A percentile compares a stretch with the other conserved stretches of the same genome.
phyloP scores from a whole-genome alignment of 2,888 invertebrate species.

The Anticlea derivata region DNA sequence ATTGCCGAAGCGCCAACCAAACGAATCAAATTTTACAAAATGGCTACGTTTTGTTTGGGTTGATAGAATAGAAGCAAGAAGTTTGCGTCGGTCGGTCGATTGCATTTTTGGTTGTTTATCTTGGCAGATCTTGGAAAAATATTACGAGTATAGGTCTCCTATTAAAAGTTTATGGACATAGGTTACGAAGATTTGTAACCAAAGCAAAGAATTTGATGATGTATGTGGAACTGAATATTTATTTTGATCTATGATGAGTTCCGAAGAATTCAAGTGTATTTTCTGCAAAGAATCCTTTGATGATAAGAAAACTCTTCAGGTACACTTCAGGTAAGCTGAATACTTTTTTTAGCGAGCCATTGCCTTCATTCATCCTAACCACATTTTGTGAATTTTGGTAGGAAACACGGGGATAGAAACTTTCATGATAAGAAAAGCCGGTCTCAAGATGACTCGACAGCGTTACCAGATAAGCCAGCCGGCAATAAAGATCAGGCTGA shows the following conservation, averaged over 20 bases:
- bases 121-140: too few relatives aligned
- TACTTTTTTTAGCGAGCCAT: not conserved
- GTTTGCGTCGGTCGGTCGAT: too few relatives aligned
- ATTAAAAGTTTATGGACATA: too few relatives aligned
- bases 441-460: slow-evolving; percentile 46
- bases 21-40: slow-evolving; percentile 24
- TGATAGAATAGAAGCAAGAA: not conserved
- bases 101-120: too few relatives aligned
- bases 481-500: slow-evolving; percentile 53
- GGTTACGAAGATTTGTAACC: too few relatives aligned
- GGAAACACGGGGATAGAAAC: slow-evolving; percentile 86
- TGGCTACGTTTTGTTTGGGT: slow-evolving; percentile 38
- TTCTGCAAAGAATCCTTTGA: slow-evolving; percentile 83
- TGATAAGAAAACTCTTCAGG: slow-evolving; percentile 83
- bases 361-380: slow-evolving; percentile 8
- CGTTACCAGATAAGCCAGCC: slow-evolving; percentile 44
- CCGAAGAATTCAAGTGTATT: slow-evolving; percentile 76
- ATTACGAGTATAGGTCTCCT: too few relatives aligned
- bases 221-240: slow-evolving; percentile 2
- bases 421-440: slow-evolving; percentile 73
- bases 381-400: slow-evolving; percentile 43
- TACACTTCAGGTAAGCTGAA: slow-evolving; percentile 83
- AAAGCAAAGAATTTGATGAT: slow-evolving; percentile 4
- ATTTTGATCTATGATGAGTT: slow-evolving; percentile 52
- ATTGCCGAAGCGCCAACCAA: too few relatives aligned